Evolutionary conservation across 1,140 invertebrate species (phyloP), one percentile per base, ranked within the genome.

Genomic region (Adoxophyes honmai): DNA sequence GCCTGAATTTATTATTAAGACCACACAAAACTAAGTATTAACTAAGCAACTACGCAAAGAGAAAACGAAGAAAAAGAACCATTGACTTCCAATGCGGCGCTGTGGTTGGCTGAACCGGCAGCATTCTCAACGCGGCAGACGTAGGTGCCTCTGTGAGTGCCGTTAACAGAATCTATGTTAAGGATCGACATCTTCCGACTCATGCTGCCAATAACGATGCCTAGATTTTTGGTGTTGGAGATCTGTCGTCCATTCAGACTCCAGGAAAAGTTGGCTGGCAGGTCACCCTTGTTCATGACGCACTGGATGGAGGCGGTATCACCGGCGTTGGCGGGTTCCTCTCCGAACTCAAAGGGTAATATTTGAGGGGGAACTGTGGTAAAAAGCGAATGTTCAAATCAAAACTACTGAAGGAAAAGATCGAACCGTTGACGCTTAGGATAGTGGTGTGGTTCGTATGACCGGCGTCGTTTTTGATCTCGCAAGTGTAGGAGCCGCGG

Each of bases 401-500:
- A 70, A 42, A 59, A 36, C n/a, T 48, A 55, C 57, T 54, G 1
- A 57, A 52, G 59, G 52, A 60, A 69, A 52, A 35, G 68, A 56
- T 78, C 85, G 73, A 91, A 93, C 93, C 92, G 72, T 93, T 93
- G 59, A 95, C 92, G 60, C 91, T 90, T 53, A 95, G 88, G 51
- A 91, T 72, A 11, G 94, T 91, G 16, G 93, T 93, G 66, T 94
- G 94, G 62, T 92, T 92, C 35, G 92, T 92, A 34, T 90, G 89
- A 42, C 95, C 95, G 34, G 94, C 95, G 36, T 90, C 83, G 82
- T 97, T 97, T 67, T 91, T 93, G 11, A 95, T 95, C 55, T 91
- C 90, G 67, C 94, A 95, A 55, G 93, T 92, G 75, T 94, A 95
- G 52, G 92, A 91, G 37, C 94, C 94, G 13, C 91, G 90, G 75